Evolutionary conservation across 1,140 invertebrate genomes (phyloP), one percentile per base, ranked within the genome.

Genomic region (Drosophila orosa): DNA sequence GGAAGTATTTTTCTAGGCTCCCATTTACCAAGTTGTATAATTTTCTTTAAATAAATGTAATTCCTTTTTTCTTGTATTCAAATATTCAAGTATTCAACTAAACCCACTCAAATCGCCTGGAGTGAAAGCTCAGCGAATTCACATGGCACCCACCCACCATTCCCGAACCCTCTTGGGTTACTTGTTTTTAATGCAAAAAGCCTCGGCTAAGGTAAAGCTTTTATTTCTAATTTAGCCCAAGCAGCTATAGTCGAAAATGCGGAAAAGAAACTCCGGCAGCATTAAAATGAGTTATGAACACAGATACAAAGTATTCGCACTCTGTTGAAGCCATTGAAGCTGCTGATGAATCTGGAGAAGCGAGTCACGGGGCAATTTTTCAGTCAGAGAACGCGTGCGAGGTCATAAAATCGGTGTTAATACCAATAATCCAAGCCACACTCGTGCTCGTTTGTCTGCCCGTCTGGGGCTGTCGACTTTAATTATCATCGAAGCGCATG

Each of bases 321-420:
- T 22, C n/a, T 15, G 27, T 13, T 55, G 22, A 24, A 31, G 19
- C 19, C 8, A n/a, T 50, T 31, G 48, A 52, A 8, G 48, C 48
- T 31, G 27, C 29, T 52, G 50, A 52, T 52, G 50, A 15, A 52
- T 52, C 50, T 35, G 29, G 0, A 33, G 17, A 35, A 10, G 19
- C 31, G 31, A 50, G 58, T 24, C 61, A 57, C 22, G 25, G 31
- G 47, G 31, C 39, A 35, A 37, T 62, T 27, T 62, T 61, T 74
- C 39, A 50, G 57, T 8, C 55, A 13, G 40, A 15, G 19, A 55
- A 45, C 61, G 69, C 63, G 78, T 78, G 82, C 74, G 69, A 85
- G 81, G 83, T 73, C 83, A 87, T 82, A 65, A 82, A 86, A 87
- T 87, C 50, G 57, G 74, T 82, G 83, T 74, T 87, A 86, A 83